Percentiles rank a stretch among this genome's conserved stretches.
Conservation (phyloP, 2,113 vertebrate species). For the Oostethus manadensis region DNA sequence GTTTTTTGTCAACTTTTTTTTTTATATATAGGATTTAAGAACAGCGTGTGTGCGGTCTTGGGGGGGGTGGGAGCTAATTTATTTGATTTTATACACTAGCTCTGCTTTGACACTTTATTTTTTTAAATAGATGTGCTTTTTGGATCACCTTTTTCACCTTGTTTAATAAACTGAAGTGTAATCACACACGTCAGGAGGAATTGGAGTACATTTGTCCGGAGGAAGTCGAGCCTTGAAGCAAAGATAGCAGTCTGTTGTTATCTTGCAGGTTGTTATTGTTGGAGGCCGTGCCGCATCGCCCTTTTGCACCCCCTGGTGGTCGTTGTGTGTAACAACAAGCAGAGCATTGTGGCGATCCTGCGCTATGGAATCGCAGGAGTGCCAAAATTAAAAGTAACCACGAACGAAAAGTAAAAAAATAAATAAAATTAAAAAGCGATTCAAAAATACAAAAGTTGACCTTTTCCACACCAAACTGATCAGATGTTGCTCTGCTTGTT, state of each 20-base stretch:
- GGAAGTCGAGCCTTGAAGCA: conserved; percentile 3
- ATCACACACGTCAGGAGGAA: conserved; percentile 61
- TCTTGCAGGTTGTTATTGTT: conserved; percentile 13
- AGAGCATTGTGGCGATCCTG: conserved; percentile 18
- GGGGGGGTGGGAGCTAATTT: conserved; percentile 57
- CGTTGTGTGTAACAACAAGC: conserved; percentile 33
- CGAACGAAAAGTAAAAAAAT: too few species aligned
- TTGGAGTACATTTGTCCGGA: background rate
- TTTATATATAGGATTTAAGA: conserved; percentile 39
- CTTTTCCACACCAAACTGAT: too few species aligned
- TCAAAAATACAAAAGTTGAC: too few species aligned
- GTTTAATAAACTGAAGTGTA: too few species aligned
- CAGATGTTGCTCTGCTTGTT: conserved; percentile 10
- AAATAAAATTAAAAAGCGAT: too few species aligned
- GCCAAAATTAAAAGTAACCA: too few species aligned
- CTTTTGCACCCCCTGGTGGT: conserved; percentile 35
- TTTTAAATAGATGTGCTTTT: conserved; percentile 53
- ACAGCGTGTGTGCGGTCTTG: conserved; percentile 16
- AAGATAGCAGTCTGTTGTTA: conserved; percentile 12
- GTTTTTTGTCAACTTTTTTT: conserved; percentile 20
- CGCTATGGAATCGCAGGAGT: too few species aligned
- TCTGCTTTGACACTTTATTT: conserved; percentile 67
- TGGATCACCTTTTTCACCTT: conserved; percentile 23
- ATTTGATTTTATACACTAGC: conserved; percentile 71
- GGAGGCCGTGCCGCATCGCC: background rate